Percentiles rank a stretch among this genome's conserved stretches.
Conservation (phyloP, 1,140 invertebrate genomes). For the Drosophila kikkawai region DNA sequence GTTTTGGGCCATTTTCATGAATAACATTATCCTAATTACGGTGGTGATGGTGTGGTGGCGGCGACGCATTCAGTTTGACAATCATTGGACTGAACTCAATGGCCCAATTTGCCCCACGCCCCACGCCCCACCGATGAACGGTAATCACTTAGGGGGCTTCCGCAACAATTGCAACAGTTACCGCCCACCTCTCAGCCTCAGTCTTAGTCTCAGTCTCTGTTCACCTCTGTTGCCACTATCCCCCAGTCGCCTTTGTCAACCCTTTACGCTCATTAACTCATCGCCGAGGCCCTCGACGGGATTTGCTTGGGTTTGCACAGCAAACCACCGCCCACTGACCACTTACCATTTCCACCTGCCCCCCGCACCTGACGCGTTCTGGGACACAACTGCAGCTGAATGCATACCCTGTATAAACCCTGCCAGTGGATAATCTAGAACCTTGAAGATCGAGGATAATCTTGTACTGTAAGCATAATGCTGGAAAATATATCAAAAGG, state of each 20-base stretch:
- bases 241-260: slow-evolving; percentile 42
- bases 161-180: slow-evolving; percentile 38
- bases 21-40: slow-evolving; percentile 20
- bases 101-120: background rate
- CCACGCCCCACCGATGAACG: slow-evolving; percentile 22
- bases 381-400: slow-evolving; percentile 13
- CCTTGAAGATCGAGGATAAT: background rate
- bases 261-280: slow-evolving; percentile 55
- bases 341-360: background rate
- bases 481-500: background rate
- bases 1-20: slow-evolving; percentile 18
- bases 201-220: background rate
- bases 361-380: background rate
- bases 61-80: slow-evolving; percentile 5
- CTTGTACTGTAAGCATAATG: background rate
- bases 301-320: slow-evolving; percentile 43
- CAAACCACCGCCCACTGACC: background rate
- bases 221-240: slow-evolving; percentile 11
- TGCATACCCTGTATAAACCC: slow-evolving; percentile 16
- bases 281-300: slow-evolving; percentile 42
- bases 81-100: slow-evolving; percentile 1
- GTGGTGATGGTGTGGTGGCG: background rate
- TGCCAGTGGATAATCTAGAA: background rate
- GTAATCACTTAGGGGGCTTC: slow-evolving; percentile 50
- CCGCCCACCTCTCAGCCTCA: background rate